Percentiles rank a stretch among this genome's conserved stretches.
phyloP scores from a whole-genome alignment of 2,797 vertebrate genomes.

The Heterohyrax brucei region DNA sequence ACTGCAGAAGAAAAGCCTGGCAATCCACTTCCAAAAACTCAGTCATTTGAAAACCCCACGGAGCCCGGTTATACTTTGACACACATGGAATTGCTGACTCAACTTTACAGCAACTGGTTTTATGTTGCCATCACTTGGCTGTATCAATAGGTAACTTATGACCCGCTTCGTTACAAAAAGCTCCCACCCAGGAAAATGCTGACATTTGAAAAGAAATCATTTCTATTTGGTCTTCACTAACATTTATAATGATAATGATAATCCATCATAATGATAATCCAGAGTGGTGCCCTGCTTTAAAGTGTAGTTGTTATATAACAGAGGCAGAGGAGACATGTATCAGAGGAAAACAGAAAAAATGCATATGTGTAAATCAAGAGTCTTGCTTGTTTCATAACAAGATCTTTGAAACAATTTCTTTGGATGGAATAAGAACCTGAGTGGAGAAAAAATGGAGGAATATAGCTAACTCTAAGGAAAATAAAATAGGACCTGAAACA shows the following conservation, averaged over 20 bases:
- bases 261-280: neutral
- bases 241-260: neutral
- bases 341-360: neutral
- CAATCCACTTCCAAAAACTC: neutral
- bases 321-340: neutral
- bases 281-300: neutral
- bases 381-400: neutral
- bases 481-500: neutral
- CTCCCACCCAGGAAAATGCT: neutral
- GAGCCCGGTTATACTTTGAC: neutral
- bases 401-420: neutral
- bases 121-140: neutral
- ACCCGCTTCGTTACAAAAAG: neutral
- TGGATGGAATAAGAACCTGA: neutral
- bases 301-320: accelerated
- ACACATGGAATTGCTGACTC: neutral
- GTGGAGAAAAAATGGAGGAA: neutral
- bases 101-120: neutral
- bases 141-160: too few species aligned
- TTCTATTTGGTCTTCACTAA: neutral
- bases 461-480: neutral
- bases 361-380: neutral
- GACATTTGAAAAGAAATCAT: neutral
- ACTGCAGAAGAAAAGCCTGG: neutral
- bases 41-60: neutral